Conservation (phyloP, 2,888 invertebrate species). For the Beris morrisii region DNA sequence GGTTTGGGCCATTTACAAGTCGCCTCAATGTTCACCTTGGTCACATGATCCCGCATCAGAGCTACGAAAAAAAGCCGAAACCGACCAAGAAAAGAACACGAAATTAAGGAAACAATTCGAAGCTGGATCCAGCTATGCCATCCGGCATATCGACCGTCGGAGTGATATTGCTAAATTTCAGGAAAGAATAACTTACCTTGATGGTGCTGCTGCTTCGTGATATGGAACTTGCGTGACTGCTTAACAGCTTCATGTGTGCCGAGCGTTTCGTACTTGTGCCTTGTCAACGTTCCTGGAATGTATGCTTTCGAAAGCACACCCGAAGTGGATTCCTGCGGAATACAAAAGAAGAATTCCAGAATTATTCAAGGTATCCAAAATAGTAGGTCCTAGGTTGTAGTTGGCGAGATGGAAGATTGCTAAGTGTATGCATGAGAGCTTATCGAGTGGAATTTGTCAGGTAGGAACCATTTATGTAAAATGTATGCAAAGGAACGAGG, state of each 20-base stretch:
- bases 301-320: slow-evolving; percentile 49
- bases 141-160: too few species aligned
- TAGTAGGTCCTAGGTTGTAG: background rate
- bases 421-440: too few species aligned
- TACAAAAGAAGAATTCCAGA: slow-evolving; percentile 4
- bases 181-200: slow-evolving; percentile 44
- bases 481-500: too few species aligned
- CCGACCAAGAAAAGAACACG: background rate
- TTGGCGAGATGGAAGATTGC: background rate
- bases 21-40: slow-evolving; percentile 47
- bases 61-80: slow-evolving; percentile 43
- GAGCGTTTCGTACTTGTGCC: slow-evolving; percentile 48
- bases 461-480: too few species aligned
- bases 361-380: too few species aligned
- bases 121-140: too few species aligned
- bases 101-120: slow-evolving; percentile 22
- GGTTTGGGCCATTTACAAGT: slow-evolving; percentile 64
- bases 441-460: too few species aligned
- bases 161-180: background rate
- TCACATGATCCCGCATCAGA: slow-evolving; percentile 49
- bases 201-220: slow-evolving; percentile 46
- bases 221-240: slow-evolving; percentile 46
- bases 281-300: slow-evolving; percentile 49
- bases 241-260: slow-evolving; percentile 49
- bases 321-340: slow-evolving; percentile 39